Base-by-base conservation (phyloP, 2,888 invertebrate species). In the Esperia sulphurella region DNA sequence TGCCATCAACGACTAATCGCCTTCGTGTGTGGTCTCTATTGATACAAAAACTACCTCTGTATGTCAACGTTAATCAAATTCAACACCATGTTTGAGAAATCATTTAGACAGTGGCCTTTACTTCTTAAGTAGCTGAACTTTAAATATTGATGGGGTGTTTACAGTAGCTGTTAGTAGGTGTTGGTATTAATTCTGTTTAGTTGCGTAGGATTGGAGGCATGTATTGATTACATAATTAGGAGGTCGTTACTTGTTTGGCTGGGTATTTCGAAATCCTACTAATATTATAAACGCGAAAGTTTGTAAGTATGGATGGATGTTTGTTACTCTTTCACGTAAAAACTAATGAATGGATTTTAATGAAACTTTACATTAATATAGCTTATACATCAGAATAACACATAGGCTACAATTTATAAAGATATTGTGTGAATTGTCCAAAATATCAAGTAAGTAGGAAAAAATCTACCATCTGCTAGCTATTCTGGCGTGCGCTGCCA, bases 61-160 rank as follows among this genome's bases (percentile, higher is more conserved):
- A 66, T 75, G 76, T 78, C 73, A 76, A 82, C 78, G 77, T 70
- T 72, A 75, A 80, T 82, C 79, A 76, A 71, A 75, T 39, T 39
- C 39, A 8, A 39, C 39, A 13, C 14, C 31, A 8, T 55, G 53
- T 58, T 56, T 61, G 52, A 21, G 14, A 21, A 48, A 47, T 35
- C 42, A 29, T 39, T 56, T 57, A 56, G 53, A 46, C n/a, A 41
- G 8, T 33, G 14, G 43, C 41, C 53, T 50, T 41, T 46, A 60
- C 60, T 58, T 52, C 61, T 51, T 57, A 61, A 61, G 57, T 59
- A 61, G 61, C 61, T 52, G 52, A 37, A 39, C 37, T 46, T 43
- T 53, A 51, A 51, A 50, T 48, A 53, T 53, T 50, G 50, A 55
- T 53, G 48, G 43, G 31, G 8, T 48, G 53, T 53, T 55, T 49